Conservation (phyloP, 2,113 vertebrate genomes). For the Motacilla tschutschensis region DNA sequence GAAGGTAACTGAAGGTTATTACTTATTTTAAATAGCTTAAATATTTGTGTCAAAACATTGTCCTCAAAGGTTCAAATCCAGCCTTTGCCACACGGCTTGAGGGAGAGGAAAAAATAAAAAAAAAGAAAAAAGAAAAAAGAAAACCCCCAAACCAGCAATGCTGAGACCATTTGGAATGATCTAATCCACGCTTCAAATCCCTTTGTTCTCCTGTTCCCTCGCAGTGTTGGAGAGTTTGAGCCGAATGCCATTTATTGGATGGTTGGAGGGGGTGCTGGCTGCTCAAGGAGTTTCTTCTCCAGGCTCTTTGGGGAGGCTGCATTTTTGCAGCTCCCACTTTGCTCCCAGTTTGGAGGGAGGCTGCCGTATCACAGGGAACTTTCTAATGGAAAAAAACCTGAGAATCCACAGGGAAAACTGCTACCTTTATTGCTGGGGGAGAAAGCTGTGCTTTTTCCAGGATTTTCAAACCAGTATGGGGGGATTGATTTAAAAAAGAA, state of each 20-base stretch:
- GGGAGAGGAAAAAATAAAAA: background rate
- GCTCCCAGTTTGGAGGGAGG: background rate
- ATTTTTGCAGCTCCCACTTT: background rate
- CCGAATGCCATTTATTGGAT: slow-evolving; percentile 40
- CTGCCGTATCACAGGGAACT: background rate
- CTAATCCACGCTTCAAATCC: slow-evolving; percentile 43
- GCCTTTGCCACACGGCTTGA: slow-evolving; percentile 2
- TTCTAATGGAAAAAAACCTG: background rate
- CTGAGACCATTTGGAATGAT: slow-evolving; percentile 47
- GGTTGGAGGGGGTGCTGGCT: slow-evolving; percentile 30
- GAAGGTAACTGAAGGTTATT: slow-evolving; percentile 54
- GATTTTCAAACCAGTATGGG: background rate
- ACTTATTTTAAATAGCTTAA: slow-evolving; percentile 68
- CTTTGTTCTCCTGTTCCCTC: slow-evolving; percentile 55
- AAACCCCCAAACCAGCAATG: background rate
- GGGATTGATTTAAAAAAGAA: background rate
- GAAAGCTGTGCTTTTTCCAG: background rate
- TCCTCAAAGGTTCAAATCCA: slow-evolving; percentile 55
- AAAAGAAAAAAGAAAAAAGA: background rate
- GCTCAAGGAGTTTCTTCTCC: slow-evolving; percentile 11
- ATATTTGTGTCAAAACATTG: slow-evolving; percentile 69
- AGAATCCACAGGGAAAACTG: background rate
- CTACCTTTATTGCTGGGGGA: background rate
- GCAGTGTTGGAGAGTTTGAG: slow-evolving; percentile 28
- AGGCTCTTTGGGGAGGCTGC: background rate